A percentile compares a stretch with the other conserved stretches of the same genome.
Evolutionary conservation across 2,888 invertebrate species (phyloP).

Genomic region (Panzeria rudis): DNA sequence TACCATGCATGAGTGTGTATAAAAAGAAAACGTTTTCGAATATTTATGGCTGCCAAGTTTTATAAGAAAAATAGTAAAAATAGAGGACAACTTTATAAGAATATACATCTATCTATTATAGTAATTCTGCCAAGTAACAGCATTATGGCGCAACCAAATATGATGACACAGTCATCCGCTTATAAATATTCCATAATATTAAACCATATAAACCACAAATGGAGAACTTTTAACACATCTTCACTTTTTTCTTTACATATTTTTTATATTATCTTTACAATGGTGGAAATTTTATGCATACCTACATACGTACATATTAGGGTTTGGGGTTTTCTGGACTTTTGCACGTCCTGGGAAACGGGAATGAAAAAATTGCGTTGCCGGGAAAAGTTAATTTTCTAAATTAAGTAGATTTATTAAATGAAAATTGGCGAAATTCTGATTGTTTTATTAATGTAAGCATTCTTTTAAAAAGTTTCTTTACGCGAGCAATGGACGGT

Average conservation of each 20-base stretch:
- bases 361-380: too few species aligned
- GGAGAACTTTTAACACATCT: constrained; percentile 48
- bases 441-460: too few species aligned
- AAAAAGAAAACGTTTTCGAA: too few species aligned
- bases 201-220: constrained; percentile 37
- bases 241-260: constrained; percentile 8
- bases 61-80: background rate
- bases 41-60: constrained; percentile 62
- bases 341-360: too few species aligned
- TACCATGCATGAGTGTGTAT: too few species aligned
- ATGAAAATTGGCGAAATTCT: too few species aligned
- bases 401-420: too few species aligned
- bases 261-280: background rate
- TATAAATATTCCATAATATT: constrained; percentile 48
- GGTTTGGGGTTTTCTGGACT: too few species aligned
- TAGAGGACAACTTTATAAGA: constrained; percentile 40
- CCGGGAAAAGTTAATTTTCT: too few species aligned
- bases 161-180: constrained; percentile 29
- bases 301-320: too few species aligned
- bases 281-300: constrained; percentile 41
- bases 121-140: constrained; percentile 66
- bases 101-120: background rate
- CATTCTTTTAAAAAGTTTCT: too few species aligned
- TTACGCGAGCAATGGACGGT: too few species aligned
- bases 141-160: constrained; percentile 46